phyloP scores from a whole-genome alignment of 2,888 invertebrate genomes.

The Hirtodrosophila cameraria region DNA sequence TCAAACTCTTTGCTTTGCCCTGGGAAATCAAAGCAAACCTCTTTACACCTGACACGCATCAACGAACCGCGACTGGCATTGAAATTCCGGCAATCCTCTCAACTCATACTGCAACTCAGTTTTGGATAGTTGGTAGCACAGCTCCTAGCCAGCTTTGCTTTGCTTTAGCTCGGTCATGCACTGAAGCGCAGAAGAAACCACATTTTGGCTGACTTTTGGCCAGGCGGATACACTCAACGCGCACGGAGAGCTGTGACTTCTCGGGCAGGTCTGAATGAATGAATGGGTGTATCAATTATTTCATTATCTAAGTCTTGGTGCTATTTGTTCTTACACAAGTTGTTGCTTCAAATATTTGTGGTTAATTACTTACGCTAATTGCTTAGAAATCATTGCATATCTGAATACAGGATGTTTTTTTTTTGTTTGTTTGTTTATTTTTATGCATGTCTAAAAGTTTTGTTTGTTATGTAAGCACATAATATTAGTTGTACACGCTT shows the following conservation, averaged over 20 bases:
- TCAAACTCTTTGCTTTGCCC: conserved; percentile 7
- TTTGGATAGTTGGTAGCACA: conserved; percentile 28
- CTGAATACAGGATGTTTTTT: conserved; percentile 37
- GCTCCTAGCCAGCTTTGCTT: conserved; percentile 22
- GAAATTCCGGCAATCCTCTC: conserved; percentile 57
- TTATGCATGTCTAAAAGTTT: too few species aligned
- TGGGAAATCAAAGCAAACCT: conserved; percentile 37
- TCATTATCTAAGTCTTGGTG: conserved; percentile 24
- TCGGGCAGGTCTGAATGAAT: conserved; percentile 3
- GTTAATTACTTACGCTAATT: conserved; percentile 65
- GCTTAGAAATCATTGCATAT: conserved; percentile 40
- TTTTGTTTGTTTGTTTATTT: too few species aligned
- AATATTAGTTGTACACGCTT: too few species aligned
- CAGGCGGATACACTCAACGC: conserved; percentile 54
- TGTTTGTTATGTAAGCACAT: too few species aligned
- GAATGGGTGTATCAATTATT: conserved; percentile 45
- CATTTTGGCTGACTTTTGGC: conserved; percentile 42
- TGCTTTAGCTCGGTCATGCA: conserved; percentile 34
- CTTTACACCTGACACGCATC: conserved; percentile 57
- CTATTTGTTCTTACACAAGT: conserved; percentile 64
- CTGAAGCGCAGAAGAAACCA: conserved; percentile 49
- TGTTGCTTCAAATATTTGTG: conserved; percentile 66
- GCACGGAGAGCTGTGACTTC: conserved; percentile 28
- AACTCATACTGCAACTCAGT: conserved; percentile 8
- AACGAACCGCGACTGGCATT: conserved; percentile 61